Evolutionary conservation across 2,888 invertebrate species (phyloP), one percentile per base, ranked within the genome.

Genomic region (Hemaris fuciformis): DNA sequence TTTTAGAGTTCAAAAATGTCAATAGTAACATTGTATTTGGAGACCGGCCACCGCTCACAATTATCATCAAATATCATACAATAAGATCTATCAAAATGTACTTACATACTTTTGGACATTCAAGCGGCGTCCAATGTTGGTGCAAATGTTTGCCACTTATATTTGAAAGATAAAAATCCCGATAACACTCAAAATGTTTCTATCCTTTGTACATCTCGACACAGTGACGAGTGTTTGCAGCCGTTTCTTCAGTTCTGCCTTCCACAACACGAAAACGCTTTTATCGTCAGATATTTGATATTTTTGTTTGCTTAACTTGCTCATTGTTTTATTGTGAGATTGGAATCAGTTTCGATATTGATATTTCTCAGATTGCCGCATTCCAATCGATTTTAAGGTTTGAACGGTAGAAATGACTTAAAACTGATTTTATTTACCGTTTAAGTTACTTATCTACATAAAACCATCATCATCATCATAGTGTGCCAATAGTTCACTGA

Each of bases 211-310:
- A 5, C 48, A 20, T n/a, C 42, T 53, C 27, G 53, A 53, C 48
- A 48, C 18, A 5, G 2, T 18, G 25, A 25, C 60, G 48, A 60
- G 60, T 60, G 48, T 60, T 60, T 60, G 38, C 41, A 31, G 53
- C 18, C 60, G 38, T 60, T 53, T 13, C 41, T 18, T 41, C 13
- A 38, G n/a, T n/a, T n/a, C 31, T 43, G 31, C 18, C 25, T 41
- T n/a, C 34, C 2, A 15, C 18, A 43, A 80, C 79, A 79, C 64
- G 74, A 72, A 73, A 80, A 79, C 57, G 80, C 80, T 80, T 80
- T 80, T 75, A 80, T 72, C 73, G 70, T 62, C 60, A 62, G 78
- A 68, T 71, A 80, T 75, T 69, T 69, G 76, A 79, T 77, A 77
- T 74, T 67, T 61, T 66, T 69, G 66, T 61, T 67, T 60, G 61